Conservation (phyloP, 2,113 vertebrate species). For the Jaculus jaculus region DNA sequence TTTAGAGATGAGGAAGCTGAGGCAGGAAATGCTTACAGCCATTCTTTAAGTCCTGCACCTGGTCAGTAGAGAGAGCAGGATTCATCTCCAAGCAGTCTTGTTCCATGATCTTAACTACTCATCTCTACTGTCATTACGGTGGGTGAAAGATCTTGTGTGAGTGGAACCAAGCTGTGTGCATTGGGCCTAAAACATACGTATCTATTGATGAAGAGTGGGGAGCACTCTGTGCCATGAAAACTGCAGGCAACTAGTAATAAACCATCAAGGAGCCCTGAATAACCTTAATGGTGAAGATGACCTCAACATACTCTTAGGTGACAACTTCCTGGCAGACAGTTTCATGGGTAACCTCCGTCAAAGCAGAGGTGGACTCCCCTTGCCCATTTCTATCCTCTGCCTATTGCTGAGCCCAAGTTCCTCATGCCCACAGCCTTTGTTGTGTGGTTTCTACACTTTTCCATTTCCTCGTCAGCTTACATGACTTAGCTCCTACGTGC, state of each 20-base stretch:
- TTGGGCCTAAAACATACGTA: not conserved
- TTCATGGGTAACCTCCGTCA: not conserved
- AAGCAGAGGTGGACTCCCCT: not conserved
- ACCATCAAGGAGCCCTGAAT: not conserved
- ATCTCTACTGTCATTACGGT: not conserved
- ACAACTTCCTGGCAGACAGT: not conserved
- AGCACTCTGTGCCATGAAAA: not conserved
- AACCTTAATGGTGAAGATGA: not conserved
- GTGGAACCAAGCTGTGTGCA: not conserved
- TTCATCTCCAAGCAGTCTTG: not conserved
- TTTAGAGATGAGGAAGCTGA: not conserved
- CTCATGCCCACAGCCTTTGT: accelerated
- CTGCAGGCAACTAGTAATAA: not conserved
- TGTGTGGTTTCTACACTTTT: accelerated
- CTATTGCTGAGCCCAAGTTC: not conserved
- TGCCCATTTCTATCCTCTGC: not conserved
- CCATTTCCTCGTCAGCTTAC: not conserved
- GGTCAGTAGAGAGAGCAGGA: not conserved
- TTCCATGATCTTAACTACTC: not conserved
- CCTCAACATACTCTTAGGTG: not conserved
- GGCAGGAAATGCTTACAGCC: not conserved
- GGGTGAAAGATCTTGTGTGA: not conserved
- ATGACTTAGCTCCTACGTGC: not conserved
- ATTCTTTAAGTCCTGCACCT: not conserved
- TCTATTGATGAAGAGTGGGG: not conserved